Evolutionary conservation across 2,113 vertebrate species (phyloP), one percentile per base, ranked within the genome.

Genomic region (Oncorhynchus gorbuscha): DNA sequence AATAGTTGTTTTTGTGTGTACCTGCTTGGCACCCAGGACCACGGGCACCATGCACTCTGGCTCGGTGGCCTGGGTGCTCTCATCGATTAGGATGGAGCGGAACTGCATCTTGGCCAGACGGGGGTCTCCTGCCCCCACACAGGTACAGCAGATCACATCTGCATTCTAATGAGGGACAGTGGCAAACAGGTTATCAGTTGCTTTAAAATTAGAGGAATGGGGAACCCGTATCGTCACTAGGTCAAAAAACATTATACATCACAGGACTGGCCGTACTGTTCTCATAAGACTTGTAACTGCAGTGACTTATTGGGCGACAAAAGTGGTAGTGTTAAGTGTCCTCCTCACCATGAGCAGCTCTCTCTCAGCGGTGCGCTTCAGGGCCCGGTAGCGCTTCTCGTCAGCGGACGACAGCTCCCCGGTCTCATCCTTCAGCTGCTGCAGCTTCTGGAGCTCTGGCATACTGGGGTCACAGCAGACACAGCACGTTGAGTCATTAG

Each of bases 101-200:
- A 99, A 99, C 85, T 99, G 98, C 98, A 99, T 99, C 86, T 99
- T 99, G 61, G 98, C 97, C 13, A 99, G 92, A 0, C 98, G 90
- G 0, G 98, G 98, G 24, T 99, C 98, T 0, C 98, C 98, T 0
- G 98, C 97, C 0, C 98, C 98, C 39, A 99, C 98, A 11, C 98
- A 99, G 0, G 98, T 99, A 80, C 97, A 98, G 77, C 98, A 99
- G 90, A 99, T 99, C 77, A 99, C 98, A 1, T 99, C 97, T 0
- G 98, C 98, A 0, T 99, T 99, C 98, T 99, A 86, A 6, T 3
- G n/a, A 39, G 2, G 73, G 16, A 67, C 8, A 71, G 5, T 18
- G 32, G 7, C 4, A 49, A 39, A 67, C 9, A 58, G 16, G 26
- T 45, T 26, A 64, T 16, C 3, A 9, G 7, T 24, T 24, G n/a